Evolutionary conservation across 2,888 invertebrate species (phyloP).

Genomic region (Drosophila neonasuta): DNA sequence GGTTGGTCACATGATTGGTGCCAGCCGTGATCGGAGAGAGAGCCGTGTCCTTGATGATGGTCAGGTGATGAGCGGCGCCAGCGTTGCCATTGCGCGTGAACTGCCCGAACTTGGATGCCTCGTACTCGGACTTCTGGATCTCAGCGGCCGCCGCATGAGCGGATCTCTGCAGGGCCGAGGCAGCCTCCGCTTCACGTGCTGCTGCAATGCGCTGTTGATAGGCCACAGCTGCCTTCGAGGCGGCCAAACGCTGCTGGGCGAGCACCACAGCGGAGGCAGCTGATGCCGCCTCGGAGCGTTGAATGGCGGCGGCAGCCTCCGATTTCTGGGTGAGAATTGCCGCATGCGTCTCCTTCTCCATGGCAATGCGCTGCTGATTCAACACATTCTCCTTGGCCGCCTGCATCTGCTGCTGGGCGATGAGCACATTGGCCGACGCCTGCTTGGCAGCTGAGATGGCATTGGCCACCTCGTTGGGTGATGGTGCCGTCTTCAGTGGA

Average conservation of each 20-base stretch:
- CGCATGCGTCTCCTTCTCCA: slow-evolving; percentile 89
- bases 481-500: slow-evolving; percentile 75
- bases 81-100: slow-evolving; percentile 85
- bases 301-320: slow-evolving; percentile 87
- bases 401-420: slow-evolving; percentile 88
- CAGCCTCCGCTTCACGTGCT: slow-evolving; percentile 88
- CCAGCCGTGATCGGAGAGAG: slow-evolving; percentile 81
- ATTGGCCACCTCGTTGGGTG: slow-evolving; percentile 87
- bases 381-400: slow-evolving; percentile 88
- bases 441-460: slow-evolving; percentile 89
- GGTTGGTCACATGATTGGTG: slow-evolving; percentile 78
- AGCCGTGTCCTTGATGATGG: slow-evolving; percentile 85
- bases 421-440: slow-evolving; percentile 87
- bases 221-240: slow-evolving; percentile 87
- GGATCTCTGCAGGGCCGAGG: slow-evolving; percentile 87
- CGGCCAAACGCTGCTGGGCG: slow-evolving; percentile 87
- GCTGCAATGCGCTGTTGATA: slow-evolving; percentile 89
- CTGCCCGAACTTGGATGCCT: slow-evolving; percentile 85
- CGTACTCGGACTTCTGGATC: slow-evolving; percentile 86
- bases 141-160: slow-evolving; percentile 88
- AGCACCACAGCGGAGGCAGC: slow-evolving; percentile 86
- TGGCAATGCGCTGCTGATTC: slow-evolving; percentile 88
- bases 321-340: slow-evolving; percentile 85
- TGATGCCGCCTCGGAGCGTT: slow-evolving; percentile 86
- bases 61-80: slow-evolving; percentile 84